phyloP scores from a whole-genome alignment of 2,888 invertebrate species.

The Lottia gigantea region DNA sequence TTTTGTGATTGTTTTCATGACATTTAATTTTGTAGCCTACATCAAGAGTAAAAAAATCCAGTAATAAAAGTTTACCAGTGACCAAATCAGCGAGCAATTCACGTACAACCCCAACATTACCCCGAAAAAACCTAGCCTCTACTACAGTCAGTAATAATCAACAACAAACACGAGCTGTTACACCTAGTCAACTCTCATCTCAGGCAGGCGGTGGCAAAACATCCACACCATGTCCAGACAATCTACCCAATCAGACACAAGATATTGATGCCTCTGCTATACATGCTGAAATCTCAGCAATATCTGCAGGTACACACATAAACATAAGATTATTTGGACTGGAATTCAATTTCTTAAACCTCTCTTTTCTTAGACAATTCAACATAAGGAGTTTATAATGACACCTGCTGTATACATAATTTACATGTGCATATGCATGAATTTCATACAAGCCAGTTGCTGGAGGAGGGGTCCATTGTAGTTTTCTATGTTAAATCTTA shows the following conservation, averaged over 20 bases:
- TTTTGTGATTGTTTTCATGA: too few relatives aligned
- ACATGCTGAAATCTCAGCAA: conserved; percentile 44
- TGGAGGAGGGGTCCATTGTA: too few relatives aligned
- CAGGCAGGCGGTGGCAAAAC: conserved; percentile 42
- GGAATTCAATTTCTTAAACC: too few relatives aligned
- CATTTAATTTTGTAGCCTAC: too few relatives aligned
- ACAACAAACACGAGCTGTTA: conserved; percentile 12
- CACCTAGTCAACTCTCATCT: not conserved
- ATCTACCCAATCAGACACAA: conserved; percentile 35
- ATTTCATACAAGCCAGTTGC: too few relatives aligned
- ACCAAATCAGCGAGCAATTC: not conserved
- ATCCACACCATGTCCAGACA: conserved; percentile 51
- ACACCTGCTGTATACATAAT: too few relatives aligned
- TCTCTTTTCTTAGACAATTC: too few relatives aligned
- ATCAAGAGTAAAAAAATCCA: not conserved
- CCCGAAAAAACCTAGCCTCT: not conserved
- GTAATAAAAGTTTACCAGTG: not conserved
- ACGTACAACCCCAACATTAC: not conserved
- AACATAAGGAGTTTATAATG: too few relatives aligned
- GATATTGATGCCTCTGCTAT: conserved; percentile 56
- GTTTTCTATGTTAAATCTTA: too few relatives aligned
- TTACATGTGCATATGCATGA: too few relatives aligned
- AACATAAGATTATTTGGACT: too few relatives aligned
- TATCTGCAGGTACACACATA: conserved; percentile 27
- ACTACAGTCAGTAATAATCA: not conserved